Evolutionary conservation across 2,797 vertebrate genomes (phyloP), one percentile per base, ranked within the genome.

Genomic region (Ctenochaetus hawaiiensis): DNA sequence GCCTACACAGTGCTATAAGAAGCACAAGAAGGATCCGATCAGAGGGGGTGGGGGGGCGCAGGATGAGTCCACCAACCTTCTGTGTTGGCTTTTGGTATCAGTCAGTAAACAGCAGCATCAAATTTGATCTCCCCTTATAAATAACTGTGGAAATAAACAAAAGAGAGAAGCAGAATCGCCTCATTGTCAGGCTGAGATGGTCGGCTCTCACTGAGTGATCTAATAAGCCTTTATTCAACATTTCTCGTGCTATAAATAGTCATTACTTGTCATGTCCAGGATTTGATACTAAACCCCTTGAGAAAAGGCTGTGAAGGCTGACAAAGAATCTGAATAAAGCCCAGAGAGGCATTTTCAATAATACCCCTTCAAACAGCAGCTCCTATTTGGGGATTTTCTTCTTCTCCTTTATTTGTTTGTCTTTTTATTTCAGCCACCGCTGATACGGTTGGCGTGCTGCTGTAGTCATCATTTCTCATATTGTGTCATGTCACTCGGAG

Each of bases 211-310:
- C 44, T 16, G 80, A 89, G 20, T 54, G 85, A 89, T 88, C 84
- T 87, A 86, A 90, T 82, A 85, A 77, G 83, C 83, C 75, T 85
- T 91, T 85, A 87, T 91, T 82, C 82, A 88, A 88, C 80, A 70
- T 56, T 75, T 68, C 70, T 18, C 10, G 14, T 0, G 22, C 83
- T 92, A 92, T 85, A 90, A 91, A 92, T 94, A 92, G 85, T 41
- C 80, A 43, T 72, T 53, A 49, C 75, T 89, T 90, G 91, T 91
- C 92, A 87, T 72, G 79, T 90, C 87, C 84, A 76, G 81, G 88
- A 84, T 89, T 87, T 82, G 81, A 89, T 86, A 26, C 72, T 81
- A 90, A 94, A 89, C 72, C 90, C 82, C 87, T 51, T 34, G 87
- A 87, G 91, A 88, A 77, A 57, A 17, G 80, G 60, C 78, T 63